Evolutionary conservation across 2,113 vertebrate genomes (phyloP).

Genomic region (Paedocypris sp.): DNA sequence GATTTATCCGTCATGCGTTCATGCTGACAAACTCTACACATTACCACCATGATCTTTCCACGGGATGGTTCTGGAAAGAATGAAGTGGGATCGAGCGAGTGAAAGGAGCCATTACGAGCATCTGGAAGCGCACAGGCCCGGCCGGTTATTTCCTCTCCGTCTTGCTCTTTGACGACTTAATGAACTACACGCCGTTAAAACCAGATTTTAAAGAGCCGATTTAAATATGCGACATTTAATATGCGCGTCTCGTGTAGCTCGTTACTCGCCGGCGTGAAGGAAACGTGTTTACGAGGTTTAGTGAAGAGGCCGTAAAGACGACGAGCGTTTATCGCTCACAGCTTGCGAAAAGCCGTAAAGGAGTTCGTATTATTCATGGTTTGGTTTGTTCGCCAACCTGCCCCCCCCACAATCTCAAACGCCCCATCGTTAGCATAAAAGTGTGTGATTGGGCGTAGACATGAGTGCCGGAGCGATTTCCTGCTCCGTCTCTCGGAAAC

Average conservation of each 20-base stretch:
- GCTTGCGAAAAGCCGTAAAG: constrained; percentile 23
- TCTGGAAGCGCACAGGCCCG: neutral
- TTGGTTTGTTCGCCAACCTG: neutral
- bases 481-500: constrained; percentile 14
- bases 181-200: constrained; percentile 38
- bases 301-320: constrained; percentile 50
- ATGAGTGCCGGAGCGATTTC: neutral
- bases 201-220: constrained; percentile 39
- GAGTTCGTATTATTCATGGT: constrained; percentile 4
- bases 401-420: too few relatives aligned
- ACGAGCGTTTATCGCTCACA: constrained; percentile 44
- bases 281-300: constrained; percentile 51
- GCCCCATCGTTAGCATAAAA: neutral
- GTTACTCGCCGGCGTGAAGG: constrained; percentile 35
- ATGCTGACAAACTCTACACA: constrained; percentile 20
- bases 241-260: constrained; percentile 32
- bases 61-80: constrained; percentile 27
- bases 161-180: constrained; percentile 37
- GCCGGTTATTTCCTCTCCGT: neutral
- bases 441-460: neutral
- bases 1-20: constrained; percentile 40
- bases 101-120: constrained; percentile 12
- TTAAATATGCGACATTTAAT: constrained; percentile 31
- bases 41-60: constrained; percentile 25
- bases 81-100: constrained; percentile 18